Percentiles rank a stretch among this genome's conserved stretches.
Conservation (phyloP, 2,888 invertebrate genomes). For the Diarsia dahlii region DNA sequence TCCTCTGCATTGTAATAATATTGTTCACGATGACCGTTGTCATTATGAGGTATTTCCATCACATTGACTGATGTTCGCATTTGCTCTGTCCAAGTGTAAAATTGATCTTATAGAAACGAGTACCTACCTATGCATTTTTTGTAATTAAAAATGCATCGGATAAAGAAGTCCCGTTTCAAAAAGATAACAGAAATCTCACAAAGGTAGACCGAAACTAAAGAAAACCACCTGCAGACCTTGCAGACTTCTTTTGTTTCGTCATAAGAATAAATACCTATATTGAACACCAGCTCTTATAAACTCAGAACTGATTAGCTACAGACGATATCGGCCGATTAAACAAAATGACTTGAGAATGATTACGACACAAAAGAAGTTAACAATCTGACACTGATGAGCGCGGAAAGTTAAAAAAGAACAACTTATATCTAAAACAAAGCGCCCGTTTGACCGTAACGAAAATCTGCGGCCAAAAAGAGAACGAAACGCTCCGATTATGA, state of each 20-base stretch:
- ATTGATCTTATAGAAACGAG: background rate
- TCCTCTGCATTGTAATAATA: slow-evolving; percentile 37
- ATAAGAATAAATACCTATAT: too few relatives aligned
- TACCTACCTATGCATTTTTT: background rate
- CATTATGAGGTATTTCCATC: slow-evolving; percentile 30
- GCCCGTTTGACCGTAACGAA: slow-evolving; percentile 64
- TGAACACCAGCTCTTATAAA: background rate
- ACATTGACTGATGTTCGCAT: slow-evolving; percentile 33
- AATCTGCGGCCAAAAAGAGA: slow-evolving; percentile 62
- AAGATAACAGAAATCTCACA: background rate
- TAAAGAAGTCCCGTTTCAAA: background rate
- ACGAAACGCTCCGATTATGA: slow-evolving; percentile 79
- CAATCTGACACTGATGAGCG: slow-evolving; percentile 33
- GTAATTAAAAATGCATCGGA: background rate
- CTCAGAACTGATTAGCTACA: background rate
- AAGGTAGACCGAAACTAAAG: background rate
- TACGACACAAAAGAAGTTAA: background rate
- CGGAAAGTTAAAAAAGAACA: slow-evolving; percentile 42
- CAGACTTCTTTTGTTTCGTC: background rate
- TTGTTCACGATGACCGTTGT: slow-evolving; percentile 11
- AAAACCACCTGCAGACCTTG: background rate
- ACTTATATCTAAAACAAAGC: slow-evolving; percentile 69
- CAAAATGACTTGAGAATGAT: slow-evolving; percentile 6
- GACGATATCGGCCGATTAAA: background rate
- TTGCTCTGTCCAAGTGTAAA: background rate